Percentiles rank a stretch among this genome's conserved stretches.
These are phyloP conservation scores for Pangasius djambal DNA, from an alignment of 2,797 vertebrate genomes.

Conservation along the genomic window DNA sequence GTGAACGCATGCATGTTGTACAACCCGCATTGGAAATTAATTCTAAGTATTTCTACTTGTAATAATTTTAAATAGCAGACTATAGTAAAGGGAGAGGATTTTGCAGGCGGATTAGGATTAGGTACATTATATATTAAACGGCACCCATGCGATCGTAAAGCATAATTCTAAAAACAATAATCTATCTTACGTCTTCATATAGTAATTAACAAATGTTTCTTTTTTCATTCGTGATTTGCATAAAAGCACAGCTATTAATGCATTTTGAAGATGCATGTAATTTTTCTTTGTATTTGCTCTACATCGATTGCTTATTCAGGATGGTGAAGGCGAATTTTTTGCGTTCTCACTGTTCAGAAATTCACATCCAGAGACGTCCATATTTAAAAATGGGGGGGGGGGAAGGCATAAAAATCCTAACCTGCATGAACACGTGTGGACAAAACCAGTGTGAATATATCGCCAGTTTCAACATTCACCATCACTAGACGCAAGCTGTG, in stretches of 20 bases:
- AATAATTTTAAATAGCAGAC: background rate
- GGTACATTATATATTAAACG: conserved; percentile 2
- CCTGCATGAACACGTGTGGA: background rate
- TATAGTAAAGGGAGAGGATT: background rate
- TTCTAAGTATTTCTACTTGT: background rate
- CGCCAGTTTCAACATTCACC: background rate
- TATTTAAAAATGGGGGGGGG: background rate
- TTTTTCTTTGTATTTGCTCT: background rate
- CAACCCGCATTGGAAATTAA: background rate
- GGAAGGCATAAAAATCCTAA: background rate
- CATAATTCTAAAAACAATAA: background rate
- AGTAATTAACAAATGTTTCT: background rate
- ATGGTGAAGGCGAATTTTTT: background rate
- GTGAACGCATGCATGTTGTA: background rate
- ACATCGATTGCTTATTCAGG: background rate
- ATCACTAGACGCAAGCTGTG: background rate
- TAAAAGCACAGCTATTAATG: background rate
- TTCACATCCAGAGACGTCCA: background rate
- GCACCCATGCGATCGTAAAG: background rate
- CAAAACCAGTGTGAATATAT: background rate
- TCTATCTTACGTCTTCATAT: background rate
- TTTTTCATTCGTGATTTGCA: background rate
- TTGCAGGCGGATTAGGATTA: conserved; percentile 7
- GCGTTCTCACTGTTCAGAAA: background rate
- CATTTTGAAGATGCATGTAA: background rate